These are phyloP conservation scores for Nesoenas mayeri DNA, from an alignment of 2,113 vertebrate genomes.

Conservation along the genomic window DNA sequence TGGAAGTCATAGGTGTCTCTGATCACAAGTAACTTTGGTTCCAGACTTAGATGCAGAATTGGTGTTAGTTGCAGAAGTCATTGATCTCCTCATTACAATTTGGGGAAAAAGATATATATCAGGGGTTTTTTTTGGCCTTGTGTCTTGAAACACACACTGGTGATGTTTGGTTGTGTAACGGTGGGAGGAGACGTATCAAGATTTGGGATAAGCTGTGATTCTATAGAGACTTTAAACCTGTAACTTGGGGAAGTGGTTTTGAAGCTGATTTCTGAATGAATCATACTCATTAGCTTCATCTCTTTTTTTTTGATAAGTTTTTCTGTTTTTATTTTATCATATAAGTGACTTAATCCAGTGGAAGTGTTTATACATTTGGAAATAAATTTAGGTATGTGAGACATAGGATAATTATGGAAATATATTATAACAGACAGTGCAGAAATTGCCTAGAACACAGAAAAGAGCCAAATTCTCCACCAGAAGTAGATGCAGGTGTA, in stretches of 20 bases:
- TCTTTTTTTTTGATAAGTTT: neutral
- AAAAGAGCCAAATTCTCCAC: neutral
- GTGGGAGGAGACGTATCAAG: neutral
- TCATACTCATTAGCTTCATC: neutral
- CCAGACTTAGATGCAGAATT: neutral
- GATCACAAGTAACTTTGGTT: neutral
- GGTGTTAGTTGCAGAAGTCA: neutral
- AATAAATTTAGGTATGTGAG: neutral
- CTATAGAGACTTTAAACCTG: neutral
- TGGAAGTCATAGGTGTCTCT: neutral
- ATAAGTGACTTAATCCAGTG: neutral
- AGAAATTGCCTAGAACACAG: neutral
- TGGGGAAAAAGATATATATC: neutral
- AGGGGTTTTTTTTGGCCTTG: neutral
- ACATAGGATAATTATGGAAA: neutral
- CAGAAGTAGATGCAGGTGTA: neutral
- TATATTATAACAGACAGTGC: neutral
- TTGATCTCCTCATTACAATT: neutral
- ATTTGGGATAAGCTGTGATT: neutral
- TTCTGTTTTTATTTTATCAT: neutral
- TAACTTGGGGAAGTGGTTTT: neutral
- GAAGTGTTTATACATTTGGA: neutral
- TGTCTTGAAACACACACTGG: neutral
- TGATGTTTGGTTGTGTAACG: rapidly evolving
- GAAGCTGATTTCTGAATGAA: neutral